Evolutionary conservation across 2,797 vertebrate genomes (phyloP), one percentile per base, ranked within the genome.

Genomic region (Pelobates cultripes): DNA sequence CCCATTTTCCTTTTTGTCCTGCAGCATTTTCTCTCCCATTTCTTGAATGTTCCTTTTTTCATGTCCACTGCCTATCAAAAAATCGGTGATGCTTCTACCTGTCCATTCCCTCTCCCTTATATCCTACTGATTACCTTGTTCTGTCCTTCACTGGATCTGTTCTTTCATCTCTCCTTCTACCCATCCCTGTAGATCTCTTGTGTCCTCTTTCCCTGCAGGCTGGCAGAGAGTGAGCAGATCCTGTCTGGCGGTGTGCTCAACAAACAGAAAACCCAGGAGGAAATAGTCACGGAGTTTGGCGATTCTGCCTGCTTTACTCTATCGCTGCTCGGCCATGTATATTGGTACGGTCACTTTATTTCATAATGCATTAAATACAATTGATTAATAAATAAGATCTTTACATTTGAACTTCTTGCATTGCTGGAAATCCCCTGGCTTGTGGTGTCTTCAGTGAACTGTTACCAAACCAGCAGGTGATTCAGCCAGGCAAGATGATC

Each of bases 211-310:
- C 85, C 85, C 83, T 85, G 87, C 92, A 99, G 98, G 88, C 91
- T 98, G 84, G 97, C 98, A 86, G 98, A 99, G 90, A 97, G 97
- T 77, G 97, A 99, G 84, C 98, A 99, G 92, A 97, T 99, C 87
- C 91, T 99, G 84, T 97, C 97, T 86, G 98, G 97, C 84, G 97
- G 98, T 85, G 96, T 99, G 57, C 91, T 99, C 88, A 99, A 97
- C 90, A 99, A 98, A 90, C 97, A 98, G 91, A 99, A 97, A 93
- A 98, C 95, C 92, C 96, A 98, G 85, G 98, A 99, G 87, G 98
- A 99, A 89, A 96, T 99, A 88, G 95, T 99, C 87, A 95, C 95
- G 70, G 98, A 99, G 90, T 99, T 99, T 91, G 98, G 97, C 86
- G 98, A 99, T 89, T 96, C 97, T 2, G 97, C 97, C 75, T 97